Base-by-base conservation (phyloP, 2,113 vertebrate genomes). In the Oriolus oriolus region DNA sequence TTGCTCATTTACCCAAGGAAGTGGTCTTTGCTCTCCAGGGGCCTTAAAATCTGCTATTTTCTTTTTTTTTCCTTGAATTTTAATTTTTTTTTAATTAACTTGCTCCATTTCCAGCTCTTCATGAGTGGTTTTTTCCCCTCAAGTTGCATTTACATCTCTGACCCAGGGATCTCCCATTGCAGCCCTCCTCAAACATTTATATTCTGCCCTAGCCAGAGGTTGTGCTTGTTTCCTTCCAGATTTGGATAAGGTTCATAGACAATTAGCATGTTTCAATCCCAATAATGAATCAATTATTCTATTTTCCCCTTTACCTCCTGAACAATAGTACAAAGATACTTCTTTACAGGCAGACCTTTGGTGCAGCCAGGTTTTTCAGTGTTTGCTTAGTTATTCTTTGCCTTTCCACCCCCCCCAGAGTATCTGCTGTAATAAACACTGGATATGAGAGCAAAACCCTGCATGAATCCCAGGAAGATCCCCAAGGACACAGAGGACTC, bases 51-150 rank as follows among this genome's bases (percentile, higher is more conserved):
- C 3, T 26, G 1, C 0, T 23, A 9, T 5, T 30, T 12, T 42
- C 1, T 3, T 30, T 22, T 11, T 13, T 20, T 18, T 26, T 1
- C 5, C n/a, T 22, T 42, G 13, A n/a, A 65, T 5, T 15, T 12
- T 16, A 6, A 6, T 41, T 33, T 24, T 16, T 14, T 37, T 59
- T 26, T 8, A 4, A 60, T 74, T 59, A 28, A 52, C 15, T 79
- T 64, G 2, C 10, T 64, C 7, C 8, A n/a, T 82, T 79, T 83
- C 17, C 42, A 87, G 7, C 12, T 61, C 11, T 63, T 70, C 12
- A 30, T n/a, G 9, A 45, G 10, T 23, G 9, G 1, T 42, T 31
- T 45, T 35, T 9, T 3, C 1, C 20, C 13, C 16, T 24, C 63
- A 24, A 22, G 13, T 7, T 52, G 5, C 13, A 9, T 41, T 89